These are phyloP conservation scores for Oceanodroma tethys DNA, from an alignment of 2,113 vertebrate genomes.

Conservation along the genomic window DNA sequence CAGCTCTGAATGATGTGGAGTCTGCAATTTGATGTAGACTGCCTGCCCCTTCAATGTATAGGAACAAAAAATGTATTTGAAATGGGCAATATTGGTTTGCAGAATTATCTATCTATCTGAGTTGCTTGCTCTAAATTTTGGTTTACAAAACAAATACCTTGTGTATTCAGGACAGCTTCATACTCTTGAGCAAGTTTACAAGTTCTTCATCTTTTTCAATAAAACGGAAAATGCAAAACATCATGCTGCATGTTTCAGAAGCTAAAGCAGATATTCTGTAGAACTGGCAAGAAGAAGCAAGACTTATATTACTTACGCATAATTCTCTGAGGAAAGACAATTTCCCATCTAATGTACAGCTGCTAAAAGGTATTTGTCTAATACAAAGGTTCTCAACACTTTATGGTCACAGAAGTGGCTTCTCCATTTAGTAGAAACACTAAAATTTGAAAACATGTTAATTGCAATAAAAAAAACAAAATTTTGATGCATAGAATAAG, in stretches of 20 bases:
- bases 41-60: too few species aligned
- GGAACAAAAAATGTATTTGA: not conserved
- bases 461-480: not conserved
- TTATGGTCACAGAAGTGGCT: not conserved
- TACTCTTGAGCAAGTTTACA: not conserved
- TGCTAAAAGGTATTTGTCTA: not conserved
- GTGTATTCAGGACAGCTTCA: not conserved
- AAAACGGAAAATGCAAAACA: not conserved
- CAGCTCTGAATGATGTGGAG: not conserved
- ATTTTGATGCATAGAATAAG: not conserved
- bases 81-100: not conserved
- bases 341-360: not conserved
- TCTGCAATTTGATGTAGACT: not conserved
- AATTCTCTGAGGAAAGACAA: not conserved
- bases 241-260: not conserved
- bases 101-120: not conserved
- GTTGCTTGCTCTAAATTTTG: not conserved
- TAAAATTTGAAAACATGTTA: not conserved
- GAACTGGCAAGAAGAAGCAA: not conserved
- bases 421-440: not conserved
- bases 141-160: not conserved
- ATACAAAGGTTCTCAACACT: not conserved
- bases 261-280: not conserved
- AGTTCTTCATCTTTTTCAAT: not conserved
- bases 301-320: not conserved